Conservation (phyloP, 2,113 vertebrate genomes). For the Cephalopholis sonnerati region DNA sequence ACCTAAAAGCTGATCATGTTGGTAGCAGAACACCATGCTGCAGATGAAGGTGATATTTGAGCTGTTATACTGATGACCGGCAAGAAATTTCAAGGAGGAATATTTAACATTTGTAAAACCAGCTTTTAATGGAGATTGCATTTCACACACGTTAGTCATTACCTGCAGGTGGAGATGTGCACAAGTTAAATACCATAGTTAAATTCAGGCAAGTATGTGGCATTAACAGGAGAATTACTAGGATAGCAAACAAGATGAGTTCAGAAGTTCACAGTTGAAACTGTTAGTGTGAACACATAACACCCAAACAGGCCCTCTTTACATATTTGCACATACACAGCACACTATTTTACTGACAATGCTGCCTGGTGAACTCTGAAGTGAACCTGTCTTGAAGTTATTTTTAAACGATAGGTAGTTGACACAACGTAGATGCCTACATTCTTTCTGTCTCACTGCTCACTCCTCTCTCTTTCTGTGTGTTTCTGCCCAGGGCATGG, state of each 20-base stretch:
- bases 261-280: not conserved
- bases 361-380: not conserved
- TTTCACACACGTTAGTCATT: not conserved
- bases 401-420: not conserved
- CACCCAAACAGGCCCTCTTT: not conserved
- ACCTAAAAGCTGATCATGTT: too few species aligned
- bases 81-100: not conserved
- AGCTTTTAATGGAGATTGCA: not conserved
- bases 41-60: not conserved
- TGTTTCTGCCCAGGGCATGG: slow-evolving; percentile 91
- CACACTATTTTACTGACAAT: not conserved
- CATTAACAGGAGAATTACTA: not conserved
- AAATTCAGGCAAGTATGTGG: not conserved
- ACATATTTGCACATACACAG: not conserved
- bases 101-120: not conserved
- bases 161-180: not conserved
- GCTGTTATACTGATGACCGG: too few species aligned
- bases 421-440: not conserved
- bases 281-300: not conserved
- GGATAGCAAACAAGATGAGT: not conserved
- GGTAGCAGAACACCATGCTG: not conserved
- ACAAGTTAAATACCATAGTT: not conserved
- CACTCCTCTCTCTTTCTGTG: not conserved
- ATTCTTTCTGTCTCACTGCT: not conserved
- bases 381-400: not conserved